Percentiles rank a stretch among this genome's conserved stretches.
These are phyloP conservation scores for Venusia cambrica DNA, from an alignment of 2,888 invertebrate species.

Conservation along the genomic window DNA sequence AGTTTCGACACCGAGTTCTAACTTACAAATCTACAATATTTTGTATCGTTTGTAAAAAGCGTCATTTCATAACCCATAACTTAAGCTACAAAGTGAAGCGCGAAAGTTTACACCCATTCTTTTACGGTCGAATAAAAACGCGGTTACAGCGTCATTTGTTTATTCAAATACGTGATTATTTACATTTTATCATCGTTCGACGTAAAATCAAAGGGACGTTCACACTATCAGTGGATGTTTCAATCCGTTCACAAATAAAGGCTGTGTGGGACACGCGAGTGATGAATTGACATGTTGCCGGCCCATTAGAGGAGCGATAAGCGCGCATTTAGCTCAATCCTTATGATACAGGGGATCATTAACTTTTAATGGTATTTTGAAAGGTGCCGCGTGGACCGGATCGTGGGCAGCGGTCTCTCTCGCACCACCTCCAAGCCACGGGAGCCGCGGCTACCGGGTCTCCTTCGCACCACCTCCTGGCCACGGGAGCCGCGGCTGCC, in stretches of 20 bases:
- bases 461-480: too few species aligned
- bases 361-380: constrained; percentile 17
- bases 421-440: too few species aligned
- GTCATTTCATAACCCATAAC: too few species aligned
- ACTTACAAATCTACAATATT: too few species aligned
- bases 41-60: too few species aligned
- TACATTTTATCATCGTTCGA: constrained; percentile 47
- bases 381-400: constrained; percentile 12
- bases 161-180: constrained; percentile 47
- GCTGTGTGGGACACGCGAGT: constrained; percentile 57
- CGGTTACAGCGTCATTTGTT: constrained; percentile 48
- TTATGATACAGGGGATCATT: constrained; percentile 40
- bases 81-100: constrained; percentile 6
- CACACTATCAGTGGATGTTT: constrained; percentile 42
- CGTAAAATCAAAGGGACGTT: constrained; percentile 41
- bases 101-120: constrained; percentile 15
- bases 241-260: constrained; percentile 46
- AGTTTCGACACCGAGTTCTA: too few species aligned
- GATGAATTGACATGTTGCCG: constrained; percentile 78
- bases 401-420: too few species aligned
- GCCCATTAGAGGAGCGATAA: constrained; percentile 75
- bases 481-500: too few species aligned
- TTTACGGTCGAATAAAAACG: constrained; percentile 30
- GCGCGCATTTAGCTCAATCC: constrained; percentile 73
- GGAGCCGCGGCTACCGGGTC: too few species aligned